Evolutionary conservation across 2,888 invertebrate species (phyloP), one percentile per base, ranked within the genome.

Genomic region (Trichopria drosophilae): DNA sequence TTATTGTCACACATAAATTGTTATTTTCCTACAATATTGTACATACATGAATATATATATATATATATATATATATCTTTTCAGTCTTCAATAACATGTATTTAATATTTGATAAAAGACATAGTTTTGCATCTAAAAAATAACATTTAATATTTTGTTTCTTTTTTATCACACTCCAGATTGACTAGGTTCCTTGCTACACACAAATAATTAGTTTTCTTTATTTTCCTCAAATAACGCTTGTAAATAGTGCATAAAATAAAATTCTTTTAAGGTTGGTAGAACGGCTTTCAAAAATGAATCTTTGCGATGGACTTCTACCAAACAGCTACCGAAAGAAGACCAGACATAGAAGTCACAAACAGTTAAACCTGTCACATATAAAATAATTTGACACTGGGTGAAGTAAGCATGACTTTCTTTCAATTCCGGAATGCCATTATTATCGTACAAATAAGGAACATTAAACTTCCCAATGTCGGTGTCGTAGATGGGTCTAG

Each of bases 401-500:
- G 46, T 46, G 20, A 20, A 39, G 22, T 46, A 46, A 6, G 18
- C 3, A 10, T 46, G 39, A 18, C 20, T 29, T 10, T 24, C n/a
- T 20, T 39, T 46, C 7, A 36, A 20, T 10, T 19, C 7, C 10
- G 12, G 16, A 13, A 26, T 10, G 18, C 26, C 24, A 40, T 40
- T 12, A 16, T 13, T 13, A n/a, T 13, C 23, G n/a, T 40, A n/a
- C 26, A 51, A 28, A 26, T 51, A 51, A n/a, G 23, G 28, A 22
- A 51, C 51, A 15, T 51, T 51, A 19, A 22, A 47, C n/a, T 9
- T 18, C 22, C 31, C 12, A 10, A n/a, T 39, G 16, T n/a, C 28
- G 9, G 16, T 12, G 39, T 55, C 31, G 18, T 49, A 37, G 28
- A 55, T 39, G 31, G 52, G 40, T 45, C 44, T 46, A 10, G 29